Conservation (phyloP, 30 jellyfish, hydroid and myxozoan species). For the Rhopilema esculentum region DNA sequence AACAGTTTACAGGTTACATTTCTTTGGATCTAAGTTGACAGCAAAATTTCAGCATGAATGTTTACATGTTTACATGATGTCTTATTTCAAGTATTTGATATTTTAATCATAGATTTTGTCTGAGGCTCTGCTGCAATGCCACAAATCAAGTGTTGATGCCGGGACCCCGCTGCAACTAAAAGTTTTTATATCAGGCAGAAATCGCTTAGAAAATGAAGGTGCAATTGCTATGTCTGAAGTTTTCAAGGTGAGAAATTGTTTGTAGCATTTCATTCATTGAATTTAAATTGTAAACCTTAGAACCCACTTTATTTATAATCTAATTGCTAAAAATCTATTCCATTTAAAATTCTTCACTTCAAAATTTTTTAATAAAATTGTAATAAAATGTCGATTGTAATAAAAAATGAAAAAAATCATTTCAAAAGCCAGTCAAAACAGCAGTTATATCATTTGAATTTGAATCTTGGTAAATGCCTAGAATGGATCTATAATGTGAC, state of each 20-base stretch:
- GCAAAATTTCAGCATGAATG: too few species aligned
- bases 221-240: slow-evolving; percentile 84
- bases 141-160: slow-evolving; percentile 76
- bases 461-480: too few species aligned
- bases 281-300: too few species aligned
- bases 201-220: slow-evolving; percentile 97
- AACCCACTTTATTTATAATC: too few species aligned
- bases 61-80: not conserved
- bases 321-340: too few species aligned
- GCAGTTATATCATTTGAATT: too few species aligned
- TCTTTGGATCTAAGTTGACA: not conserved
- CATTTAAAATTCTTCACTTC: too few species aligned
- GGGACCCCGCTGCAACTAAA: slow-evolving; percentile 83
- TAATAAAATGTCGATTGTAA: too few species aligned
- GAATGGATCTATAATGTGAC: too few species aligned
- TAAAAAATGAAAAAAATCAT: too few species aligned
- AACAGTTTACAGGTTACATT: not conserved
- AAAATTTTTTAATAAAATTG: too few species aligned
- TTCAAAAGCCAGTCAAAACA: too few species aligned
- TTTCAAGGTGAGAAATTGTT: slow-evolving; percentile 58
- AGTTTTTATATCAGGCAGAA: slow-evolving; percentile 93
- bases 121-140: slow-evolving; percentile 86
- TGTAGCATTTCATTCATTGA: not conserved
- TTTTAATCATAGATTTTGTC: slow-evolving; percentile 69
- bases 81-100: not conserved